phyloP scores from a whole-genome alignment of 2,797 vertebrate species.

The Salarias fasciatus region DNA sequence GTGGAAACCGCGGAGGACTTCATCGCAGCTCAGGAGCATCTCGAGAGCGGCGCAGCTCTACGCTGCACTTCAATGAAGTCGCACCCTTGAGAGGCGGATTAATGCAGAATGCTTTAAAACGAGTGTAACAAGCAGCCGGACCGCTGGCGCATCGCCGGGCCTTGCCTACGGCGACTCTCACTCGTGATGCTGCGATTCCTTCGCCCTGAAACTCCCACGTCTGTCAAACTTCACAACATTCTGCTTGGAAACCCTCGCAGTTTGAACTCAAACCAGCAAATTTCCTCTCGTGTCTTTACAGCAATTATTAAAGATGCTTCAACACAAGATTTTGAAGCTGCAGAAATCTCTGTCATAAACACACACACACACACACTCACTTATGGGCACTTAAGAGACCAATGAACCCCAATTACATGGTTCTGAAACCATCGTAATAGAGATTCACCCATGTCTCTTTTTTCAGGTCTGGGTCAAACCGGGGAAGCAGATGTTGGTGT shows the following conservation, averaged over 20 bases:
- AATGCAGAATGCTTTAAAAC: background rate
- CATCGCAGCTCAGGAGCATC: background rate
- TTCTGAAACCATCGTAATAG: no score
- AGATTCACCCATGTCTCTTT: no score
- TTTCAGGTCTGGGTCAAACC: no score
- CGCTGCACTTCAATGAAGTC: background rate
- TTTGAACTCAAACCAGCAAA: background rate
- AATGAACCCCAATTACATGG: no score
- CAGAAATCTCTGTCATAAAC: no score
- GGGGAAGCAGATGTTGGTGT: no score
- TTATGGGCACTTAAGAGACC: no score
- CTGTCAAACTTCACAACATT: slow-evolving; percentile 2
- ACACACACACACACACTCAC: no score
- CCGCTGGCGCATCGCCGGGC: background rate
- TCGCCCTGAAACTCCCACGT: background rate
- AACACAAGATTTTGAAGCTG: no score
- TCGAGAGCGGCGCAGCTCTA: background rate
- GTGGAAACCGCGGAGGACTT: background rate
- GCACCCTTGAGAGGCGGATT: background rate
- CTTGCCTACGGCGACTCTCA: background rate
- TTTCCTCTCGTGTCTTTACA: no score
- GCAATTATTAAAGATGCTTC: no score
- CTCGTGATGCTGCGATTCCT: background rate
- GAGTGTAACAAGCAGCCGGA: background rate
- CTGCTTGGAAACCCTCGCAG: background rate